phyloP scores from a whole-genome alignment of 1,140 invertebrate species.

The Drosophila littoralis region DNA sequence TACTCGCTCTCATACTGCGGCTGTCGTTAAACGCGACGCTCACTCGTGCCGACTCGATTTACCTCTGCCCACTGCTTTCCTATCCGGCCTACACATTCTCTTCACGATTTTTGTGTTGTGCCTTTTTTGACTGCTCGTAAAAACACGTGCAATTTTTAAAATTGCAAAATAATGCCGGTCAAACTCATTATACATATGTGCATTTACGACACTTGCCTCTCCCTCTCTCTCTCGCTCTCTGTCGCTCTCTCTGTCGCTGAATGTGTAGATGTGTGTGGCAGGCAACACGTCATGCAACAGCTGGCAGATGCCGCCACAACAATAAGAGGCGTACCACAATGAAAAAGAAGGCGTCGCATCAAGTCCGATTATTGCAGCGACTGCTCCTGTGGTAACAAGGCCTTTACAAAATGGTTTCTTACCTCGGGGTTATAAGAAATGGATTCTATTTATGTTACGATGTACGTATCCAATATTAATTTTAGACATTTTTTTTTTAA shows the following conservation, averaged over 20 bases:
- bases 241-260: not conserved
- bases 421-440: no score
- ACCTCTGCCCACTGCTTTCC: not conserved
- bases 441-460: no score
- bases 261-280: conserved; percentile 2
- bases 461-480: no score
- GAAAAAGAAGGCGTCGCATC: conserved; percentile 1
- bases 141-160: conserved; percentile 73
- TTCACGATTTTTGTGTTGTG: conserved; percentile 35
- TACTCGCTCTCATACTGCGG: conserved; percentile 29
- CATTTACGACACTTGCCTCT: conserved; percentile 8
- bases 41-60: conserved; percentile 16
- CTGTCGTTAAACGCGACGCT: conserved; percentile 22
- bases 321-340: conserved; percentile 11
- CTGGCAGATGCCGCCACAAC: conserved; percentile 28
- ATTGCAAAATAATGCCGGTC: conserved; percentile 75
- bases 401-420: not conserved
- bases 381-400: not conserved
- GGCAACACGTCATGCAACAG: conserved; percentile 47
- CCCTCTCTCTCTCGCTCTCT: not conserved
- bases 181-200: conserved; percentile 58
- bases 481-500: no score
- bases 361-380: not conserved
- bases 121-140: conserved; percentile 61
- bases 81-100: not conserved